These are phyloP conservation scores for Drosophila kambysellisi DNA, from an alignment of 2,888 invertebrate genomes.

Conservation along the genomic window DNA sequence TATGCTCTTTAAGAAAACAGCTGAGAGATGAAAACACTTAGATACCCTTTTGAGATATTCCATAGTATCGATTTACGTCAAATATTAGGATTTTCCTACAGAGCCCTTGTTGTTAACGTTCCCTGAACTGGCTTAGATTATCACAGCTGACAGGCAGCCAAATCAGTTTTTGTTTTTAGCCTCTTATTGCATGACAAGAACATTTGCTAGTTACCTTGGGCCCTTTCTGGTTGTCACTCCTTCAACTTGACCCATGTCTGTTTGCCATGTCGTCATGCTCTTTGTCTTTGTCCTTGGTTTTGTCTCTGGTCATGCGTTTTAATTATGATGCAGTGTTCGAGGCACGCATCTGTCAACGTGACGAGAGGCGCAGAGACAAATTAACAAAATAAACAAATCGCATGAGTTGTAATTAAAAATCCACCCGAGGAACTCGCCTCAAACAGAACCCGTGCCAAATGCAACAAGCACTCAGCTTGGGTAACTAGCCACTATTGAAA, in stretches of 20 bases:
- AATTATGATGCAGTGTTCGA: conserved; percentile 80
- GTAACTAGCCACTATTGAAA: conserved; percentile 48
- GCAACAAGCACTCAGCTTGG: conserved; percentile 37
- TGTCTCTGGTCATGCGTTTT: conserved; percentile 70
- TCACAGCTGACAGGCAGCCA: conserved; percentile 21
- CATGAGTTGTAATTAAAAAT: conserved; percentile 68
- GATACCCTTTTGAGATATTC: not conserved
- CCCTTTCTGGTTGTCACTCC: conserved; percentile 54
- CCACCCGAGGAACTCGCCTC: conserved; percentile 17
- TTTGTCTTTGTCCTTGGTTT: conserved; percentile 30
- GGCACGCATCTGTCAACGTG: conserved; percentile 78
- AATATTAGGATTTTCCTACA: not conserved
- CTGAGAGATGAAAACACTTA: not conserved
- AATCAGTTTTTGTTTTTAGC: conserved; percentile 17
- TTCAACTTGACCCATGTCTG: conserved; percentile 75
- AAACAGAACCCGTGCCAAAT: conserved; percentile 51
- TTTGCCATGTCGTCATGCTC: conserved; percentile 19
- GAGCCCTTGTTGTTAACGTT: conserved; percentile 1
- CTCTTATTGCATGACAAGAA: conserved; percentile 39
- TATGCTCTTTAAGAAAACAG: conserved; percentile 1
- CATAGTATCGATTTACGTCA: not conserved
- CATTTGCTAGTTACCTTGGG: conserved; percentile 50
- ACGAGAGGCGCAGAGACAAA: conserved; percentile 64
- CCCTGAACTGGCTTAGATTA: conserved; percentile 41
- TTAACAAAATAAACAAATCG: conserved; percentile 77